Evolutionary conservation across 2,888 invertebrate species (phyloP).

Genomic region (Drosophila helvetica): DNA sequence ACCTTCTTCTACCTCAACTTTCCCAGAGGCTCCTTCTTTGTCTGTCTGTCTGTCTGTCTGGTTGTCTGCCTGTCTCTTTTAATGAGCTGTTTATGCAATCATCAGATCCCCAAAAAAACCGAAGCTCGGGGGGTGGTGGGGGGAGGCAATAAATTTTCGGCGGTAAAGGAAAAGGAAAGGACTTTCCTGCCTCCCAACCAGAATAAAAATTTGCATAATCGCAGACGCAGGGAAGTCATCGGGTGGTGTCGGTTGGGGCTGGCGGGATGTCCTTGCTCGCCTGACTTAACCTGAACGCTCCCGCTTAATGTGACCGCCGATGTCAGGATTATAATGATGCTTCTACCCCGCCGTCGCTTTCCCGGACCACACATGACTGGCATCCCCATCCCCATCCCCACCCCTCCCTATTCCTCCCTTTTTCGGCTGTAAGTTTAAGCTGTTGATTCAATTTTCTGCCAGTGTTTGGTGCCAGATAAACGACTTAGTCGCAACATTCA

Average conservation of each 20-base stretch:
- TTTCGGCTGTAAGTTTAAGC: slow-evolving; percentile 37
- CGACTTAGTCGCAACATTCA: slow-evolving; percentile 63
- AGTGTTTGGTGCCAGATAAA: slow-evolving; percentile 70
- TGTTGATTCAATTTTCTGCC: slow-evolving; percentile 62
- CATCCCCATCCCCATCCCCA: not conserved
- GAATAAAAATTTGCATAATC: slow-evolving; percentile 70
- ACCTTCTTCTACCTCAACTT: not conserved
- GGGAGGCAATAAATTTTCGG: slow-evolving; percentile 67
- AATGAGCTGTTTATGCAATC: slow-evolving; percentile 76
- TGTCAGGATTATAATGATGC: slow-evolving; percentile 42
- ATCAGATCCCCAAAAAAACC: slow-evolving; percentile 34
- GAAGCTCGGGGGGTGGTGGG: slow-evolving; percentile 27
- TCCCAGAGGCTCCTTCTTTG: not conserved
- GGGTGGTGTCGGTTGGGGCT: not conserved
- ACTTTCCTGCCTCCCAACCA: not conserved
- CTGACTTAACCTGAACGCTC: slow-evolving; percentile 50
- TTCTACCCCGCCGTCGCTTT: slow-evolving; percentile 12
- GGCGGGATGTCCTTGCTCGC: not conserved
- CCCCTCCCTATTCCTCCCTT: too few species aligned
- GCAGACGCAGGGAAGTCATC: slow-evolving; percentile 21
- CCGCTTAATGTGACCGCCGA: slow-evolving; percentile 53
- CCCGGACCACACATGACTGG: not conserved
- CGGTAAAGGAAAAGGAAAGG: not conserved
- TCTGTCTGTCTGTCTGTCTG: not conserved
- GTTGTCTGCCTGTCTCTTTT: slow-evolving; percentile 45